A percentile compares a stretch with the other conserved stretches of the same genome.
These are phyloP conservation scores for Gasterosteus nipponicus DNA, from an alignment of 2,113 vertebrate species.

Conservation along the genomic window DNA sequence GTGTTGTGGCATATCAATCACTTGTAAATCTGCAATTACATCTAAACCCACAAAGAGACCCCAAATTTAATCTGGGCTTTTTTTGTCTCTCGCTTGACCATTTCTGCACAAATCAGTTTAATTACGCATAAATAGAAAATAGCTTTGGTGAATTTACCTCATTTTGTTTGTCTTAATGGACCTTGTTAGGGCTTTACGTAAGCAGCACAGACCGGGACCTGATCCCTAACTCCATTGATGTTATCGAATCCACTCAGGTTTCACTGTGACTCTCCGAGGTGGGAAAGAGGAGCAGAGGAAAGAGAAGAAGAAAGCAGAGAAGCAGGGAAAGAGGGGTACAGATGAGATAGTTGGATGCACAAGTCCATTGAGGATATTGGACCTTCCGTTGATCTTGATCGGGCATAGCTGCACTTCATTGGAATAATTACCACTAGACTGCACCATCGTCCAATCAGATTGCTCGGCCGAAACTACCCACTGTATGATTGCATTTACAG, in stretches of 20 bases:
- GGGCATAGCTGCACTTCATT: constrained; percentile 9
- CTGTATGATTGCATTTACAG: constrained; percentile 53
- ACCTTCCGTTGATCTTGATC: constrained; percentile 11
- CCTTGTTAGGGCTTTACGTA: constrained; percentile 75
- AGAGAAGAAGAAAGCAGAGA: no score
- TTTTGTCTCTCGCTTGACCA: constrained; percentile 42
- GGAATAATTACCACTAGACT: constrained; percentile 20
- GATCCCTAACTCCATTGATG: constrained; percentile 65
- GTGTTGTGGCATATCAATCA: constrained; percentile 16
- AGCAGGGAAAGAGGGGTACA: not conserved
- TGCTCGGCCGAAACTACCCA: constrained; percentile 31
- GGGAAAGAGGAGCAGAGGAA: not conserved
- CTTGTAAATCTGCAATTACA: constrained; percentile 53
- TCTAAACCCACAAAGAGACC: constrained; percentile 51
- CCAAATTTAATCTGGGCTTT: constrained; percentile 38
- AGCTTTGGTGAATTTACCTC: constrained; percentile 73
- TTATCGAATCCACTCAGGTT: constrained; percentile 71
- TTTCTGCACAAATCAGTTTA: constrained; percentile 70
- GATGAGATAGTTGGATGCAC: not conserved
- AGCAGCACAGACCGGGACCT: constrained; percentile 55
- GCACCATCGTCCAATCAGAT: constrained; percentile 52
- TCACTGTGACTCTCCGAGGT: not conserved
- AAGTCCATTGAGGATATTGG: not conserved
- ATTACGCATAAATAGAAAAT: constrained; percentile 80
- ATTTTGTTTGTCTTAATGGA: constrained; percentile 77